phyloP scores from a whole-genome alignment of 2,113 vertebrate species.

The Channa argus region DNA sequence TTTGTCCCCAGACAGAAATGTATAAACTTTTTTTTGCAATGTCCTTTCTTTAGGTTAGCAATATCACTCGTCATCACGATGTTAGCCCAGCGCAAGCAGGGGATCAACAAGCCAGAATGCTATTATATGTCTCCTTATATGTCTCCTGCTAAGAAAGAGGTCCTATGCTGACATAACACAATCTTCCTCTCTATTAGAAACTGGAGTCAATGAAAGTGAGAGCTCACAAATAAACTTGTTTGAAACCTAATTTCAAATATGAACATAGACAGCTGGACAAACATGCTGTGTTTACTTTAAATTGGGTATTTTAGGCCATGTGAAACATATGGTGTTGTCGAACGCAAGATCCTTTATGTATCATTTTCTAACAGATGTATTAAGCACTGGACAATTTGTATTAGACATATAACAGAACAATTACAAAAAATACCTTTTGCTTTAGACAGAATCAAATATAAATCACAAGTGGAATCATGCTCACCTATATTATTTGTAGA shows the following conservation, averaged over 20 bases:
- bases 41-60: constrained; percentile 38
- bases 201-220: neutral
- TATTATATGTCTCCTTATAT: constrained; percentile 50
- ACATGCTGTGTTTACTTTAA: constrained; percentile 33
- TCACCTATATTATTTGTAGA: neutral
- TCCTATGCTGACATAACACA: constrained; percentile 45
- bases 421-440: neutral
- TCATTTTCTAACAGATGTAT: constrained; percentile 3
- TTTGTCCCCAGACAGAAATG: no score
- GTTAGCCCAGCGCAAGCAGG: constrained; percentile 23
- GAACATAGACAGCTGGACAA: constrained; percentile 61
- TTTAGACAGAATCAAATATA: neutral
- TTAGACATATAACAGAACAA: neutral
- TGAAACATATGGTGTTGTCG: constrained; percentile 41
- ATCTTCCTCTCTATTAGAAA: neutral
- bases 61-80: constrained; percentile 46
- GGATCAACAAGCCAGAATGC: constrained; percentile 41
- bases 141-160: constrained; percentile 49
- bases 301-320: constrained; percentile 30
- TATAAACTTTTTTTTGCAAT: neutral
- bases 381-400: neutral
- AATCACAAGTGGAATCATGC: neutral
- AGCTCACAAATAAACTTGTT: constrained; percentile 34
- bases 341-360: neutral
- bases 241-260: constrained; percentile 52